These are phyloP conservation scores for Papilio xuthus DNA, from an alignment of 1,140 invertebrate species.

Conservation along the genomic window DNA sequence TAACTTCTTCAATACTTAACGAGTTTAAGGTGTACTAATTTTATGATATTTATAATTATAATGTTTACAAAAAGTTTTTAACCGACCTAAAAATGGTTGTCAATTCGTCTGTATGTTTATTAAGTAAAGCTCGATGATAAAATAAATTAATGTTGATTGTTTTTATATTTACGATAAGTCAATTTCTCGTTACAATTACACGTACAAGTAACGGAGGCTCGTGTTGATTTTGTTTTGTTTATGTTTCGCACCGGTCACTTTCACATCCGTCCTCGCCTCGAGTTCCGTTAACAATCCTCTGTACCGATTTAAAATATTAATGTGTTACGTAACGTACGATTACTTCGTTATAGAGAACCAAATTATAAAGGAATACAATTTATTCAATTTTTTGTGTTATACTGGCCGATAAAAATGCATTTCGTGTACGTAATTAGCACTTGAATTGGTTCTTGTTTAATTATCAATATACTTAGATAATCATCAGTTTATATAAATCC, in stretches of 20 bases:
- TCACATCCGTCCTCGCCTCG: constrained; percentile 53
- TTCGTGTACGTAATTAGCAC: background rate
- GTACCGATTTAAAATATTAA: constrained; percentile 57
- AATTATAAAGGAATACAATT: background rate
- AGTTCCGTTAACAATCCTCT: constrained; percentile 55
- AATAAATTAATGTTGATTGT: background rate
- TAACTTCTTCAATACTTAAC: no score
- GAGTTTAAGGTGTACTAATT: no score
- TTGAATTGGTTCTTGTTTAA: no score
- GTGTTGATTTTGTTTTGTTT: constrained; percentile 42
- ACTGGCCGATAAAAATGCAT: background rate
- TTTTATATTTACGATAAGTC: constrained; percentile 7
- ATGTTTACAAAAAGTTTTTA: no score
- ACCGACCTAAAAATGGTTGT: background rate
- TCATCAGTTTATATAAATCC: background rate
- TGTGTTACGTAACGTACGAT: constrained; percentile 49
- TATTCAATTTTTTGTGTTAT: background rate
- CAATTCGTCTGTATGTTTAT: background rate
- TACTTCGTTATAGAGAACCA: constrained; percentile 31
- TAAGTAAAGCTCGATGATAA: background rate
- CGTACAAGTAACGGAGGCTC: constrained; percentile 16
- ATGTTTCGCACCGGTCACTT: constrained; percentile 53
- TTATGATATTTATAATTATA: no score
- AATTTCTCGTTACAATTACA: constrained; percentile 5
- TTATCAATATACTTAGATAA: background rate